Evolutionary conservation across 2,888 invertebrate genomes (phyloP).

Genomic region (Taphrorychus bicolor): DNA sequence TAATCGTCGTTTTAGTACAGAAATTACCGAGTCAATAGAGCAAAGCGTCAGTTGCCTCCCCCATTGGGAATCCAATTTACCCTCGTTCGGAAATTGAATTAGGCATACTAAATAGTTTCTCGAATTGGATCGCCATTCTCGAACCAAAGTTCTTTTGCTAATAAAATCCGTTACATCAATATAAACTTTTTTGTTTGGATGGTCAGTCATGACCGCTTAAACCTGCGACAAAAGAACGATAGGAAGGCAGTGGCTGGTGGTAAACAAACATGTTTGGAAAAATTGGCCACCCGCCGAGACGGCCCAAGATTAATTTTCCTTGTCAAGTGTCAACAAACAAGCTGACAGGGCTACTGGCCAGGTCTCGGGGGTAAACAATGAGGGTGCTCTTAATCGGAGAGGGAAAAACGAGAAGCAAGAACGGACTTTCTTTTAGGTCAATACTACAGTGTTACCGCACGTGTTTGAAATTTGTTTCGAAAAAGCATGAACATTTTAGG

Average conservation of each 20-base stretch:
- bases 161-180: not conserved
- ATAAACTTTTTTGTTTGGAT: not conserved
- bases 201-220: not conserved
- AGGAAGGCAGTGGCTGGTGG: not conserved
- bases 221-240: conserved; percentile 4
- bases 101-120: conserved; percentile 12
- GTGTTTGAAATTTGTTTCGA: too few species aligned
- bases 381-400: conserved; percentile 4
- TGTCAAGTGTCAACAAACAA: conserved; percentile 30
- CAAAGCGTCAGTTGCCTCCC: conserved; percentile 13
- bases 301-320: conserved; percentile 15
- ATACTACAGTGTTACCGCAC: too few species aligned
- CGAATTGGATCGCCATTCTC: not conserved
- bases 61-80: conserved; percentile 1
- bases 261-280: conserved; percentile 18
- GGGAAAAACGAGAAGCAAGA: too few species aligned
- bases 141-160: not conserved
- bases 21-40: conserved; percentile 30
- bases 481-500: too few species aligned
- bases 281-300: conserved; percentile 19
- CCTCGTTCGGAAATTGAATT: conserved; percentile 7
- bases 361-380: not conserved
- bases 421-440: too few species aligned
- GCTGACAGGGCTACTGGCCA: conserved; percentile 8
- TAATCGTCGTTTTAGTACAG: conserved; percentile 38